Conservation (phyloP, 2,888 invertebrate species). For the Drosophila leonis region DNA sequence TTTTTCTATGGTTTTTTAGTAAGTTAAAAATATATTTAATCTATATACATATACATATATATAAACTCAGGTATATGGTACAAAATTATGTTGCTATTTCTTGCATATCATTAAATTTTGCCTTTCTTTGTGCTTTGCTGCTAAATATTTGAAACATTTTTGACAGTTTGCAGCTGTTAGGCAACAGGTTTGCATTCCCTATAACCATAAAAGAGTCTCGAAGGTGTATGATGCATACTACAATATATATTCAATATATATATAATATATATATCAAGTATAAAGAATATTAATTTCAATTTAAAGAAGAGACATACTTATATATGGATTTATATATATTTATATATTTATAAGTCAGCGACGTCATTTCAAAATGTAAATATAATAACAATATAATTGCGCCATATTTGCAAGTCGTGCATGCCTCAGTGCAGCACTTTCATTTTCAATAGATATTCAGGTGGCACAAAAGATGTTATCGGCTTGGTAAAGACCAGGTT, state of each 20-base stretch:
- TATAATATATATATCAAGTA: background rate
- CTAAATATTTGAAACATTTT: background rate
- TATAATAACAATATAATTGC: background rate
- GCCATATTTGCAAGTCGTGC: background rate
- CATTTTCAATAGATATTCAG: background rate
- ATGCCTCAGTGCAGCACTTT: background rate
- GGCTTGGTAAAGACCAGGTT: background rate
- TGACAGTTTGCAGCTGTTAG: slow-evolving; percentile 18
- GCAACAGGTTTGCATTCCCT: slow-evolving; percentile 34
- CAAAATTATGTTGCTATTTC: background rate
- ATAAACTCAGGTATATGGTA: background rate
- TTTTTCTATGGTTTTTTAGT: no score
- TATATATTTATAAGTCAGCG: no score
- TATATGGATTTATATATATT: background rate
- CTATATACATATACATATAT: background rate
- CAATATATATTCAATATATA: no score
- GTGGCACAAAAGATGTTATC: background rate
- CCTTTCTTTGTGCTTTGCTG: background rate
- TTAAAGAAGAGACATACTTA: background rate
- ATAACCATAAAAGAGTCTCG: background rate
- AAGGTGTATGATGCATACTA: background rate
- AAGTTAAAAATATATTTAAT: background rate
- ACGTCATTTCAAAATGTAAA: background rate
- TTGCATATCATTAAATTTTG: background rate
- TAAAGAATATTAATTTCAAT: background rate